Evolutionary conservation across 2,113 vertebrate species (phyloP).

Genomic region (Periophthalmodon schlosseri): DNA sequence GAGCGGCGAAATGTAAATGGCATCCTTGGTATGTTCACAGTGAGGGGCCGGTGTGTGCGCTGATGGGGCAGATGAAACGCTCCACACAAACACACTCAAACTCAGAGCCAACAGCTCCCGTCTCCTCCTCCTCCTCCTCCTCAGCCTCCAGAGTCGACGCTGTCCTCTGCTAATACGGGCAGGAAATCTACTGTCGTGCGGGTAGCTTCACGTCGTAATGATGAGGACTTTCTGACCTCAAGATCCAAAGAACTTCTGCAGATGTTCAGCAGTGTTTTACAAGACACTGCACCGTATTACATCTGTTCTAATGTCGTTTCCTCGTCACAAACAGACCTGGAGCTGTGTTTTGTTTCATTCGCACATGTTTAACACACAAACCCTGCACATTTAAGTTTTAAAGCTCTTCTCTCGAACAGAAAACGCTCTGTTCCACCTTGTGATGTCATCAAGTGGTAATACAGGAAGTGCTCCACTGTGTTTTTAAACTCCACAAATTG

Average conservation of each 20-base stretch:
- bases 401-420: too few relatives aligned
- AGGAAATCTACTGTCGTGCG: not conserved
- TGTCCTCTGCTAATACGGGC: not conserved
- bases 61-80: conserved; percentile 59
- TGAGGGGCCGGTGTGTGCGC: conserved; percentile 66
- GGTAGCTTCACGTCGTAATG: not conserved
- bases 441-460: too few relatives aligned
- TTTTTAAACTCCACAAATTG: too few relatives aligned
- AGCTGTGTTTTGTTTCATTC: too few relatives aligned
- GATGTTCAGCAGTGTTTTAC: not conserved
- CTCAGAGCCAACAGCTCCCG: conserved; percentile 69
- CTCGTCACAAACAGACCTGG: too few relatives aligned
- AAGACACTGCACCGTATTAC: too few relatives aligned
- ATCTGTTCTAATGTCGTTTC: too few relatives aligned
- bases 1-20: conserved; percentile 80
- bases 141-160: conserved; percentile 49
- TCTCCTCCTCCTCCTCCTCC: conserved; percentile 55
- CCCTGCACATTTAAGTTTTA: too few relatives aligned
- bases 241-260: not conserved
- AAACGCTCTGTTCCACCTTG: too few relatives aligned
- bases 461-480: too few relatives aligned
- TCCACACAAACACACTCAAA: conserved; percentile 72
- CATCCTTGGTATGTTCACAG: conserved; percentile 73
- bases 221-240: not conserved
- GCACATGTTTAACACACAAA: too few relatives aligned